phyloP scores from a whole-genome alignment of 2,797 vertebrate genomes.

The Ptychobarbus kaznakovi region DNA sequence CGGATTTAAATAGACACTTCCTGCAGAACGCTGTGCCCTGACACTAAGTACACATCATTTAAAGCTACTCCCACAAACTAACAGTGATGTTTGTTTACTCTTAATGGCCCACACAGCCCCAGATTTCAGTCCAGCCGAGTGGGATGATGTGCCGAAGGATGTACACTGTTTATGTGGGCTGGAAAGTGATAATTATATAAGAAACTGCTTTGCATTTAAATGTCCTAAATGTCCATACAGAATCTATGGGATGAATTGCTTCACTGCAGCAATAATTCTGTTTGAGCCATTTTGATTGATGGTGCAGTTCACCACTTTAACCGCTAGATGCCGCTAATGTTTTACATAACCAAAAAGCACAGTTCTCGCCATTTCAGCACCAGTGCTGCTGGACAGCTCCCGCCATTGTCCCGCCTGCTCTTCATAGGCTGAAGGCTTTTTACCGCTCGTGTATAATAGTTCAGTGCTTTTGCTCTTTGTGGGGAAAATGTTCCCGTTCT shows the following conservation, averaged over 20 bases:
- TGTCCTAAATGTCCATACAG: background rate
- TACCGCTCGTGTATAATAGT: conserved; percentile 16
- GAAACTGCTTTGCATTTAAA: background rate
- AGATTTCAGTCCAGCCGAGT: background rate
- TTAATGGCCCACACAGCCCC: conserved; percentile 2
- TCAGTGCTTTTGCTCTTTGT: conserved; percentile 29
- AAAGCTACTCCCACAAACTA: background rate
- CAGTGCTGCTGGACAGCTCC: conserved; percentile 44
- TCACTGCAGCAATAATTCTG: background rate
- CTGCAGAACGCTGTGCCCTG: background rate
- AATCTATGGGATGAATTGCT: background rate
- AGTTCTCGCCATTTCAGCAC: conserved; percentile 50
- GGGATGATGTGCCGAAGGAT: background rate
- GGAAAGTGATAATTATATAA: background rate
- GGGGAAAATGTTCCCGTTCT: background rate
- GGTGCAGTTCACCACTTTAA: background rate
- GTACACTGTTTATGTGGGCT: background rate
- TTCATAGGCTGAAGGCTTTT: conserved; percentile 4
- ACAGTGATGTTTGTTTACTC: conserved; percentile 8
- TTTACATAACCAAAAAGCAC: background rate
- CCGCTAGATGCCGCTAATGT: conserved; percentile 60
- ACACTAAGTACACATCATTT: conserved; percentile 1
- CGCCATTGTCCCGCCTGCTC: conserved; percentile 1
- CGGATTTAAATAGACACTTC: background rate
- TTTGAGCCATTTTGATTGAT: background rate